Percentiles rank a stretch among this genome's conserved stretches.
phyloP scores from a whole-genome alignment of 1,140 invertebrate genomes.

The Trachymyrmex cornetzi region DNA sequence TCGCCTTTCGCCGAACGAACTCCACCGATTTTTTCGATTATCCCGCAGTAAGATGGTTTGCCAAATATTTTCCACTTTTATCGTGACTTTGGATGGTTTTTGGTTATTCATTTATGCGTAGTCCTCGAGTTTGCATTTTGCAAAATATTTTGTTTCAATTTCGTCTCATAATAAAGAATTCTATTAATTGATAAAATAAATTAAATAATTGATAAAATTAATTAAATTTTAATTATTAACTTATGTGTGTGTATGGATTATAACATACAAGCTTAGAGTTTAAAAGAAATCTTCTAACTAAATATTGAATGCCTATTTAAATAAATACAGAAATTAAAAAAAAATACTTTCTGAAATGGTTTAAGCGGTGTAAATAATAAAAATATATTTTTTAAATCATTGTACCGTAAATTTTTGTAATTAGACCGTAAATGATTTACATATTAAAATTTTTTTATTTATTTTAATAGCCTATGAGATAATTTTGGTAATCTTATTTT shows the following conservation, averaged over 20 bases:
- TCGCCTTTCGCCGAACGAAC: neutral
- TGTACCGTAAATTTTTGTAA: no score
- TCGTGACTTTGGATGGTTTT: neutral
- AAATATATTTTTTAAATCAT: neutral
- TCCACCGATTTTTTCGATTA: neutral
- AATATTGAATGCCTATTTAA: neutral
- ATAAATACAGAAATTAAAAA: neutral
- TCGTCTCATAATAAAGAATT: neutral
- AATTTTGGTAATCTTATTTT: neutral
- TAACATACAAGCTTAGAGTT: neutral
- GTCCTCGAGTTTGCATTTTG: neutral
- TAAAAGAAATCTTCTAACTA: neutral
- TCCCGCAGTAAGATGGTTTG: neutral
- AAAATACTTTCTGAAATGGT: neutral
- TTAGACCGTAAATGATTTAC: no score
- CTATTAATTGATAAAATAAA: neutral
- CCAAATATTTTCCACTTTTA: neutral
- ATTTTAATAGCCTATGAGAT: neutral
- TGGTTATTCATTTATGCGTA: neutral
- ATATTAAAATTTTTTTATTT: neutral
- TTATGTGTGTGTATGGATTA: neutral
- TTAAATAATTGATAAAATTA: neutral
- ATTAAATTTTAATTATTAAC: neutral
- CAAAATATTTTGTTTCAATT: neutral
- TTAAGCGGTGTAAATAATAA: neutral